phyloP scores from a whole-genome alignment of 2,888 invertebrate genomes.

The Malthinus flaveolus region DNA sequence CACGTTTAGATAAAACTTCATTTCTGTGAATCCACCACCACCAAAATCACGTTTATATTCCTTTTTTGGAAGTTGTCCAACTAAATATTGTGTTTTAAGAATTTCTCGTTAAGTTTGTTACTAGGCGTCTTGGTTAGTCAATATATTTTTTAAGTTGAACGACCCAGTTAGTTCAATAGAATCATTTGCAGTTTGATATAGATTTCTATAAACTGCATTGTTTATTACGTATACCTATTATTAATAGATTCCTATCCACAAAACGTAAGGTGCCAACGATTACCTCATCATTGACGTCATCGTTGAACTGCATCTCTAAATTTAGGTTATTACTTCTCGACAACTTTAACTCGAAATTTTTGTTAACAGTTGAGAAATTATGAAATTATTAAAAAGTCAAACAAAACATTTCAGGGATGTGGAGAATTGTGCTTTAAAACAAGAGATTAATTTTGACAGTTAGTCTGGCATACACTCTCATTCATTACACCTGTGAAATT shows the following conservation, averaged over 20 bases:
- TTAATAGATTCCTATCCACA: constrained; percentile 9
- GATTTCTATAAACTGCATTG: constrained; percentile 4
- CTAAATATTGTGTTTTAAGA: neutral
- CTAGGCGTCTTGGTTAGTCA: constrained; percentile 4
- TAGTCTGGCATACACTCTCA: too few relatives aligned
- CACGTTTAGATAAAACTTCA: neutral
- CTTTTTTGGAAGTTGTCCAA: constrained; percentile 2
- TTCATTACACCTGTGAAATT: too few relatives aligned
- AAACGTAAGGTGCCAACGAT: constrained; percentile 28
- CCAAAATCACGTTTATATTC: neutral
- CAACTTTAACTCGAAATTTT: neutral
- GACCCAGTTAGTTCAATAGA: constrained; percentile 8
- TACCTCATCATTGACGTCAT: constrained; percentile 31
- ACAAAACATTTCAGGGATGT: neutral
- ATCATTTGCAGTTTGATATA: constrained; percentile 7
- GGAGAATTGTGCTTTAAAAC: neutral
- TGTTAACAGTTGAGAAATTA: too few relatives aligned
- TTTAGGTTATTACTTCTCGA: constrained; percentile 9
- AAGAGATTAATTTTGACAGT: too few relatives aligned
- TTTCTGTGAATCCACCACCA: neutral
- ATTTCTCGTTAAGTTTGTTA: constrained; percentile 2
- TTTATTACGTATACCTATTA: constrained; percentile 7
- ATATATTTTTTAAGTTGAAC: constrained; percentile 14
- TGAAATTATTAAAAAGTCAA: too few relatives aligned
- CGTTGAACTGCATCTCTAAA: constrained; percentile 25